These are phyloP conservation scores for Lamprologus speciosus DNA, from an alignment of 2,113 vertebrate species.

Conservation along the genomic window DNA sequence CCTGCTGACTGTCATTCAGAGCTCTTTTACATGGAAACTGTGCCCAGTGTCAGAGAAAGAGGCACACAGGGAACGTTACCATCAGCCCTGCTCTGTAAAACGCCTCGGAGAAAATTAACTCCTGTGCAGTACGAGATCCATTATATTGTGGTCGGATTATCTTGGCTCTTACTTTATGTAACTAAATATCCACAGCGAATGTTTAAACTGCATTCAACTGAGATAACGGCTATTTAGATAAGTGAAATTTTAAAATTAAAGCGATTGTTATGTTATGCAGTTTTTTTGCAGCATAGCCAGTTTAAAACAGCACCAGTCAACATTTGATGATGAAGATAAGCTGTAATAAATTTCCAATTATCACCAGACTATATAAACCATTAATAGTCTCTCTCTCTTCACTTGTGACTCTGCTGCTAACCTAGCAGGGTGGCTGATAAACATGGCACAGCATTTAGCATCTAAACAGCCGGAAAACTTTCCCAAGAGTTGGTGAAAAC, in stretches of 20 bases:
- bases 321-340: neutral
- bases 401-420: neutral
- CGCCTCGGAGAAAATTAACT: neutral
- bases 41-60: neutral
- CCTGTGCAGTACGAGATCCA: neutral
- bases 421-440: neutral
- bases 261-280: neutral
- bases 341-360: neutral
- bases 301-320: neutral
- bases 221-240: neutral
- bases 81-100: neutral
- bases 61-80: neutral
- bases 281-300: neutral
- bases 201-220: neutral
- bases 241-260: neutral
- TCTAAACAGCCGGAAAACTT: neutral
- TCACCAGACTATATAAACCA: neutral
- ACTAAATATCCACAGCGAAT: neutral
- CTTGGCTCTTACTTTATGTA: neutral
- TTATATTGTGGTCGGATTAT: neutral
- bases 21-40: conserved; percentile 40
- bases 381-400: neutral
- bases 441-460: neutral
- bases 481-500: fast-evolving
- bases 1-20: conserved; percentile 49